phyloP scores from a whole-genome alignment of 2,888 invertebrate genomes.

The Sphaerophoria rueppellii region DNA sequence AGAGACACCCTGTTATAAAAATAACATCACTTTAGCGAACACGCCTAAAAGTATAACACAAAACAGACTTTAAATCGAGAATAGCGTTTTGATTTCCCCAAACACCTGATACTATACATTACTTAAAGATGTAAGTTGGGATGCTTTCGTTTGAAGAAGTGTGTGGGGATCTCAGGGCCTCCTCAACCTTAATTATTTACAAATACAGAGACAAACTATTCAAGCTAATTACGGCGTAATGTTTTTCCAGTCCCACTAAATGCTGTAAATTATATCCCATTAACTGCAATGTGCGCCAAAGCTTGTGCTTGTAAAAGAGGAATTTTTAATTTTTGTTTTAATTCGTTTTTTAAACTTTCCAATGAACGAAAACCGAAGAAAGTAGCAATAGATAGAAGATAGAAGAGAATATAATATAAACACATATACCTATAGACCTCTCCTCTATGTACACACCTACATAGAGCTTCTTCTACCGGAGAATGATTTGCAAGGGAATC shows the following conservation, averaged over 20 bases:
- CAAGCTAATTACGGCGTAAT: conserved; percentile 49
- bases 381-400: conserved; percentile 7
- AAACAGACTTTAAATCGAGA: no score
- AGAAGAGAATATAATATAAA: background rate
- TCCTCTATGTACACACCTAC: no score
- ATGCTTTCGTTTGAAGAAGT: no score
- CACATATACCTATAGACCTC: background rate
- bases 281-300: conserved; percentile 24
- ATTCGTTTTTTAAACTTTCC: background rate
- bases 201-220: conserved; percentile 34
- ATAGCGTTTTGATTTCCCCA: no score
- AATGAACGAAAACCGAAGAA: background rate
- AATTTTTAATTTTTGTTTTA: conserved; percentile 45
- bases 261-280: conserved; percentile 53
- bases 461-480: background rate
- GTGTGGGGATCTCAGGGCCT: no score
- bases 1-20: no score
- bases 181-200: conserved; percentile 8
- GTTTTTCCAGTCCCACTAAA: conserved; percentile 35
- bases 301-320: conserved; percentile 4
- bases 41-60: no score
- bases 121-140: no score
- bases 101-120: no score
- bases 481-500: conserved; percentile 34
- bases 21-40: no score